These are phyloP conservation scores for Plotosus lineatus DNA, from an alignment of 2,113 vertebrate species.

Conservation along the genomic window DNA sequence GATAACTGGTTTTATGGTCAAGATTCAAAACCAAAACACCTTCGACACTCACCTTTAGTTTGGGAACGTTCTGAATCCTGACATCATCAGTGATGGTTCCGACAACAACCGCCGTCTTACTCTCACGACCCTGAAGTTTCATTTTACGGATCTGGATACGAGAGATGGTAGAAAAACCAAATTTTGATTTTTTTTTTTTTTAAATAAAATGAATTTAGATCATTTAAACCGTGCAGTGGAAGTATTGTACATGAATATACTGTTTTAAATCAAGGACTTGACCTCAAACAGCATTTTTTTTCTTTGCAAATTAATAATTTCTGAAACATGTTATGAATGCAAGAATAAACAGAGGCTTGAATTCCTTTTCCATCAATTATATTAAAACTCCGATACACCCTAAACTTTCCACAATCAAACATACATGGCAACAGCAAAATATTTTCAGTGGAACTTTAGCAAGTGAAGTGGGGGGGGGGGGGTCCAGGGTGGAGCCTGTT, in stretches of 20 bases:
- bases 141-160: conserved; percentile 82
- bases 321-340: too few species aligned
- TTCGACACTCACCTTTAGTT: conserved; percentile 78
- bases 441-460: too few species aligned
- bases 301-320: not conserved
- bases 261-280: not conserved
- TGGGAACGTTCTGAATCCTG: conserved; percentile 85
- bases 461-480: too few species aligned
- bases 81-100: conserved; percentile 87
- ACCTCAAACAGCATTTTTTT: not conserved
- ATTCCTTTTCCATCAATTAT: too few species aligned
- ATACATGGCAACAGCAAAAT: too few species aligned
- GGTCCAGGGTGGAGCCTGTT: too few species aligned
- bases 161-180: not conserved
- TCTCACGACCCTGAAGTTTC: conserved; percentile 82
- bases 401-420: too few species aligned
- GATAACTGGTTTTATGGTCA: not conserved
- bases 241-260: not conserved
- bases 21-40: not conserved
- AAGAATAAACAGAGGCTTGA: too few species aligned
- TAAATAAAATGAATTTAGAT: not conserved
- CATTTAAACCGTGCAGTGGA: not conserved
- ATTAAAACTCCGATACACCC: too few species aligned
- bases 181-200: not conserved
- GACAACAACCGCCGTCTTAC: conserved; percentile 84